Evolutionary conservation across 2,888 invertebrate genomes (phyloP).

Genomic region (Copidosoma aretas): DNA sequence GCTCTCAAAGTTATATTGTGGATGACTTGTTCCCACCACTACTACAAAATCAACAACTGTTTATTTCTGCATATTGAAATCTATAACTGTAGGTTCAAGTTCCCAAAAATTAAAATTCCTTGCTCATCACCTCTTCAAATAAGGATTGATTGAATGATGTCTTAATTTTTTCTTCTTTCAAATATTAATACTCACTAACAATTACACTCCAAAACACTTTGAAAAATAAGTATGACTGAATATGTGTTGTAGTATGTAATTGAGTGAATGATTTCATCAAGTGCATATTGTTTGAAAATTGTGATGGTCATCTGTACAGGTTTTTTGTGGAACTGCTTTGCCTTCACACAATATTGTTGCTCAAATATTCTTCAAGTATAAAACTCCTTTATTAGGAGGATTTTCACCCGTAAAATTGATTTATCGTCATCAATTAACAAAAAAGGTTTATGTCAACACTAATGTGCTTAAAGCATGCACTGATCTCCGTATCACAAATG

Average conservation of each 20-base stretch:
- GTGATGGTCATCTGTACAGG: slow-evolving; percentile 5
- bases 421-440: slow-evolving; percentile 27
- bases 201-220: background rate
- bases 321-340: slow-evolving; percentile 2
- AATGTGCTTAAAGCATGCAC: slow-evolving; percentile 24
- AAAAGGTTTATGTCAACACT: slow-evolving; percentile 16
- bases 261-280: background rate
- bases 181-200: slow-evolving; percentile 9
- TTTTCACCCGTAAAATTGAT: no score
- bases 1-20: slow-evolving; percentile 90
- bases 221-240: background rate
- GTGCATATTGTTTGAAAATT: slow-evolving; percentile 19
- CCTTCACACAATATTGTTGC: slow-evolving; percentile 6
- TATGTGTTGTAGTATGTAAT: background rate
- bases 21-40: slow-evolving; percentile 88
- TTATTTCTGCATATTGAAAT: slow-evolving; percentile 25
- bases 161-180: background rate
- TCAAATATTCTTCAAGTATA: slow-evolving; percentile 13
- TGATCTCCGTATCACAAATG: slow-evolving; percentile 2
- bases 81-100: slow-evolving; percentile 37
- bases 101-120: slow-evolving; percentile 9
- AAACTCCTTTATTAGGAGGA: slow-evolving; percentile 4
- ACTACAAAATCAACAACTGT: slow-evolving; percentile 52
- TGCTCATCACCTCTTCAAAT: background rate
- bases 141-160: slow-evolving; percentile 13